Evolutionary conservation across 2,113 vertebrate species (phyloP).

Genomic region (Elephantulus edwardii): DNA sequence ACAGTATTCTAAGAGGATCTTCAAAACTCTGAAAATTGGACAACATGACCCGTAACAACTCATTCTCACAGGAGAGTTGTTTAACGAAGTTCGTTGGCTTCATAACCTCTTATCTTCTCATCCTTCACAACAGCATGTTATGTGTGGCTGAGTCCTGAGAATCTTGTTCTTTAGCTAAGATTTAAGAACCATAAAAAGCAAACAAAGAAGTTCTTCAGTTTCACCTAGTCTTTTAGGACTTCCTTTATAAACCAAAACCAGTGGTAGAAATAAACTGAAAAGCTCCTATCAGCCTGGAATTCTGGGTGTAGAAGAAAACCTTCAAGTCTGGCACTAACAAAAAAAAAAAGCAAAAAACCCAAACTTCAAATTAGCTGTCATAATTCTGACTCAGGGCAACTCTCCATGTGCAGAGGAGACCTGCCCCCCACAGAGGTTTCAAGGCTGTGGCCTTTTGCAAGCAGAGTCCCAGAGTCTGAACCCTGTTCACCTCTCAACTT

Average conservation of each 20-base stretch:
- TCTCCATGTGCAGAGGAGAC: not conserved
- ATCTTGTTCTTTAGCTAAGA: not conserved
- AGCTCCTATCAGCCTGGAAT: not conserved
- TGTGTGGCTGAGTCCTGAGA: not conserved
- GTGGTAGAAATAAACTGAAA: not conserved
- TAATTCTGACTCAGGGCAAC: not conserved
- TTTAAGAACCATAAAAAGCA: not conserved
- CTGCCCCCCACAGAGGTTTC: not conserved
- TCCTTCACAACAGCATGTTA: not conserved
- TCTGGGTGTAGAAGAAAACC: not conserved
- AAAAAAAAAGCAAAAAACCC: too few relatives aligned
- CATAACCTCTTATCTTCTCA: not conserved
- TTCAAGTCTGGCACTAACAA: not conserved
- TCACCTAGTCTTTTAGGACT: not conserved
- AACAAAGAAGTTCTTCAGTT: not conserved
- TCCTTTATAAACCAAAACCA: not conserved
- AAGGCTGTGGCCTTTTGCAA: not conserved
- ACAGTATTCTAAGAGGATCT: not conserved
- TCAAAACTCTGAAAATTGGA: conserved; percentile 23
- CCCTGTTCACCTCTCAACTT: not conserved
- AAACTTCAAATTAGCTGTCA: not conserved
- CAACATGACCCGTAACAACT: not conserved
- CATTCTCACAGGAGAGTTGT: not conserved
- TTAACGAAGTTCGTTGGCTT: not conserved
- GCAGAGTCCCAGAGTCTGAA: not conserved